Evolutionary conservation across 2,888 invertebrate species (phyloP).

Genomic region (Emmelina monodactyla): DNA sequence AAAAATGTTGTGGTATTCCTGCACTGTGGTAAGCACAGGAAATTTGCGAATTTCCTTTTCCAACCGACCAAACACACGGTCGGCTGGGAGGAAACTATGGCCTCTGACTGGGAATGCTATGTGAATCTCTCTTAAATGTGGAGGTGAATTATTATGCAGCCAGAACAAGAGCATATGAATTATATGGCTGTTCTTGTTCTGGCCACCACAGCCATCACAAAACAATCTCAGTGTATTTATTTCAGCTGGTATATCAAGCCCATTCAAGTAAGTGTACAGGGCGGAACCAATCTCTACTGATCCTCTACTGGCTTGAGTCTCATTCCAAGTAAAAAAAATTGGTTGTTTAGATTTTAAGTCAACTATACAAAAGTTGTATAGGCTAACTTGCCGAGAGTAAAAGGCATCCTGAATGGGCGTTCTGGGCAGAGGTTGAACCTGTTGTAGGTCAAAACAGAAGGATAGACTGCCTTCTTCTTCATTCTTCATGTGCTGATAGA

Average conservation of each 20-base stretch:
- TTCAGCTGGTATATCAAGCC: constrained; percentile 10
- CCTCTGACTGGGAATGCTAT: constrained; percentile 3
- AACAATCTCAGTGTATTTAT: constrained; percentile 16
- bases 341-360: constrained; percentile 16
- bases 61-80: background rate
- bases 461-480: background rate
- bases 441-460: background rate
- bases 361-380: constrained; percentile 18
- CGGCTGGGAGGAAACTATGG: background rate
- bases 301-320: constrained; percentile 18
- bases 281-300: constrained; percentile 18
- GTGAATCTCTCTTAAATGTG: constrained; percentile 14
- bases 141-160: constrained; percentile 17
- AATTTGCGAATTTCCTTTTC: background rate
- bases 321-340: constrained; percentile 21
- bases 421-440: background rate
- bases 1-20: background rate
- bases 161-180: constrained; percentile 19
- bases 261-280: constrained; percentile 12
- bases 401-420: background rate
- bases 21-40: background rate
- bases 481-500: background rate
- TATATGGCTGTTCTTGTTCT: constrained; percentile 22
- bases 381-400: constrained; percentile 14
- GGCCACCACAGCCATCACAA: constrained; percentile 23